Conservation (phyloP, 2,113 vertebrate species). For the Crotophaga sulcirostris region DNA sequence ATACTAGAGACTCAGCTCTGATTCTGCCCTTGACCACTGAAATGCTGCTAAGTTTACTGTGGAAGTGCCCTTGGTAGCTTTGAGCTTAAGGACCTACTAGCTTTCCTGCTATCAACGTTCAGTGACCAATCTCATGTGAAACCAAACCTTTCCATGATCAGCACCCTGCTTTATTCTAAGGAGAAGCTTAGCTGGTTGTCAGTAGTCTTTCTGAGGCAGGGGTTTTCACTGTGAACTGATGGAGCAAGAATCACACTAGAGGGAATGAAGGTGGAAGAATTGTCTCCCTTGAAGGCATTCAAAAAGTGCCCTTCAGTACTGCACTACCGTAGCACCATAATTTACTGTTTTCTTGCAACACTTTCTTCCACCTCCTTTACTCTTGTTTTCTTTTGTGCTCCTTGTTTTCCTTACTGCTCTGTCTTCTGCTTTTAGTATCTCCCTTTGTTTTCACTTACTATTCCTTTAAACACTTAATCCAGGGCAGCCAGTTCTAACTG, state of each 20-base stretch:
- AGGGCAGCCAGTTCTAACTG: background rate
- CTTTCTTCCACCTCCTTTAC: background rate
- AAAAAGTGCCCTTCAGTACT: background rate
- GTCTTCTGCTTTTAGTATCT: background rate
- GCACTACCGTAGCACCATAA: background rate
- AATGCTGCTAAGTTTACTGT: background rate
- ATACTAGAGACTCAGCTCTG: background rate
- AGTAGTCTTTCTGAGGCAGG: background rate
- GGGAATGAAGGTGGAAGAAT: background rate
- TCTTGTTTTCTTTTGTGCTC: background rate
- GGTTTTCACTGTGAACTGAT: background rate
- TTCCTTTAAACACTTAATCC: background rate
- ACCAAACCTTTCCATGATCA: background rate
- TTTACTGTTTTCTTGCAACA: background rate
- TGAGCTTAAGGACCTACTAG: background rate
- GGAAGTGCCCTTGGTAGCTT: background rate
- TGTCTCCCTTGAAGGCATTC: background rate
- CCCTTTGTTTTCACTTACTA: background rate
- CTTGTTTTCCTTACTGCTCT: background rate
- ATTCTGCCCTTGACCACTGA: background rate
- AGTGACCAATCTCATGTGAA: background rate
- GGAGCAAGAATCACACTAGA: background rate
- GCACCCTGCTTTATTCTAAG: background rate
- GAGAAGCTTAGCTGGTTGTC: background rate
- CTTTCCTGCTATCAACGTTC: background rate